Evolutionary conservation across 2,888 invertebrate species (phyloP).

Genomic region (Oegoconia quadripuncta): DNA sequence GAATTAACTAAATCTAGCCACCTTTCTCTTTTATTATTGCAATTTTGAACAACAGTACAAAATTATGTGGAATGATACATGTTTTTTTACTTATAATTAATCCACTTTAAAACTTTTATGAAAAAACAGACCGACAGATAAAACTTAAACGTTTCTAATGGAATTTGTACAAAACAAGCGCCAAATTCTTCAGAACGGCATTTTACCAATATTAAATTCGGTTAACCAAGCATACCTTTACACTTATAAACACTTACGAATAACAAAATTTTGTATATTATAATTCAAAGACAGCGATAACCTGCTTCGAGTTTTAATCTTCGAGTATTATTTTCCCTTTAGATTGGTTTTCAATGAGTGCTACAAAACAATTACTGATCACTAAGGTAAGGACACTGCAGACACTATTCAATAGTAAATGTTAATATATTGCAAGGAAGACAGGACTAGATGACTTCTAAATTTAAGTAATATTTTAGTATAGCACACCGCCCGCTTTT

Average conservation of each 20-base stretch:
- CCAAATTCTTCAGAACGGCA: neutral
- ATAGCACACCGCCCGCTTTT: conserved; percentile 27
- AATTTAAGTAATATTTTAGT: conserved; percentile 21
- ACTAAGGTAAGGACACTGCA: conserved; percentile 19
- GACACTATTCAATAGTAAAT: conserved; percentile 18
- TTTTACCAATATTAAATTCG: neutral
- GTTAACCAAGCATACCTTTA: neutral
- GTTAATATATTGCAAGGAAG: conserved; percentile 45
- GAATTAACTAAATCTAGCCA: conserved; percentile 31
- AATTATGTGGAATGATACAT: conserved; percentile 56
- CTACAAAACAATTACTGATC: neutral
- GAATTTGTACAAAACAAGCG: neutral
- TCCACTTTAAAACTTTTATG: conserved; percentile 36
- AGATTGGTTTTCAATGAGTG: neutral
- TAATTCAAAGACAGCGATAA: neutral
- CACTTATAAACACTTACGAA: neutral
- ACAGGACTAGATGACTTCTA: conserved; percentile 59
- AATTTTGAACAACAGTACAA: conserved; percentile 11
- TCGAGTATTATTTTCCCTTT: neutral
- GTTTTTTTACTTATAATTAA: conserved; percentile 36
- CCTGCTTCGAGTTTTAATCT: neutral
- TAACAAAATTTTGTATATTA: neutral
- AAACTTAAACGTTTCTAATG: no score
- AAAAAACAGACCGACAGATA: no score
- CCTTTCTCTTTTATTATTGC: conserved; percentile 23